phyloP scores from a whole-genome alignment of 1,140 invertebrate species.

The Chrysomallon squamiferum region DNA sequence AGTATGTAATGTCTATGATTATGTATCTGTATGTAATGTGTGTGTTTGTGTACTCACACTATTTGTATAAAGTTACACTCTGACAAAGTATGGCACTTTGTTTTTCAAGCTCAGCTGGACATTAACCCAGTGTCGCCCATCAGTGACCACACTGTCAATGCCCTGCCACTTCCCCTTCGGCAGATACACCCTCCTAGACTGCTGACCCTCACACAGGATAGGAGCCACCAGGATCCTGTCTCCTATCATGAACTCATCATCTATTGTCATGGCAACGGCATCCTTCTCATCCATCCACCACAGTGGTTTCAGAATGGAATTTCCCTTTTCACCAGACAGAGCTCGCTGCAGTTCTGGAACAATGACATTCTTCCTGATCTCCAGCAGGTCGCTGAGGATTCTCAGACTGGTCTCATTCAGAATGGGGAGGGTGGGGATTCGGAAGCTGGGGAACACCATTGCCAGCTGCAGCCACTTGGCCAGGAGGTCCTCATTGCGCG shows the following conservation, averaged over 20 bases:
- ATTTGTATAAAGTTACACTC: no score
- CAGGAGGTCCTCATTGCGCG: conserved; percentile 79
- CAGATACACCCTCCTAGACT: conserved; percentile 76
- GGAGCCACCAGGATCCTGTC: conserved; percentile 83
- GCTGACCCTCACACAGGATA: conserved; percentile 72
- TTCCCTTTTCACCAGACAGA: conserved; percentile 9
- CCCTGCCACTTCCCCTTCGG: conserved; percentile 38
- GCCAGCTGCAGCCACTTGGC: conserved; percentile 87
- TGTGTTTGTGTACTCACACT: no score
- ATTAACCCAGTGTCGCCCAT: background rate
- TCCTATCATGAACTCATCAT: conserved; percentile 84
- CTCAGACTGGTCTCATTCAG: conserved; percentile 75
- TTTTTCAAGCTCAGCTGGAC: no score
- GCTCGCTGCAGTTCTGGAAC: conserved; percentile 17
- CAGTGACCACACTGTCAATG: background rate
- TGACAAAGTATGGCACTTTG: no score
- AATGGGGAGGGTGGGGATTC: conserved; percentile 88
- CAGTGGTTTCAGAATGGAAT: conserved; percentile 76
- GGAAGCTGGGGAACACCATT: conserved; percentile 83
- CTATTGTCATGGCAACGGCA: conserved; percentile 76
- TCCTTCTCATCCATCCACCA: conserved; percentile 90
- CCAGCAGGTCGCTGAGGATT: conserved; percentile 72
- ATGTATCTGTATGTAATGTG: no score
- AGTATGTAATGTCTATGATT: no score
- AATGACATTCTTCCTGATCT: conserved; percentile 70